A percentile compares a stretch with the other conserved stretches of the same genome.
Conservation (phyloP, 2,888 invertebrate species). For the Zhuqinia jingwanae region DNA sequence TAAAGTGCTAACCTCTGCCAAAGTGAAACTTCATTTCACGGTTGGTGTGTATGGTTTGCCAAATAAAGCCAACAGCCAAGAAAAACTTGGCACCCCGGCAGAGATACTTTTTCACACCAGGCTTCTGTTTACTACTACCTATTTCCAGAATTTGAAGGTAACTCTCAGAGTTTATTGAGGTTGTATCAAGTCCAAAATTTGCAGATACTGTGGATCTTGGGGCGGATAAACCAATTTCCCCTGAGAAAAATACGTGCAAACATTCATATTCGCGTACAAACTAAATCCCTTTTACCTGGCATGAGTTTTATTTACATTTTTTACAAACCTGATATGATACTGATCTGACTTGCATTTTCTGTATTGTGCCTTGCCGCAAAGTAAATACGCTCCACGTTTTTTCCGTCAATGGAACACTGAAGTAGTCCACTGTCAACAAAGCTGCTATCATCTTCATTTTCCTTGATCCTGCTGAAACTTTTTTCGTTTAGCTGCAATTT, state of each 20-base stretch:
- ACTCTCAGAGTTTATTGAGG: background rate
- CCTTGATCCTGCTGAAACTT: background rate
- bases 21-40: slow-evolving; percentile 30
- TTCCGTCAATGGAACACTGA: slow-evolving; percentile 56
- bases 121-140: background rate
- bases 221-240: background rate
- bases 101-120: background rate
- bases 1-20: slow-evolving; percentile 61
- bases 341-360: slow-evolving; percentile 30
- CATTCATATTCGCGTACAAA: too few relatives aligned
- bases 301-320: too few relatives aligned
- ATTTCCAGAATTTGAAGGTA: slow-evolving; percentile 39
- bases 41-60: slow-evolving; percentile 54
- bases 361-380: background rate
- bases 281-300: too few relatives aligned
- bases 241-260: background rate
- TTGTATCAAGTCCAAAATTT: background rate
- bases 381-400: slow-evolving; percentile 33
- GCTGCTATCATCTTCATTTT: background rate
- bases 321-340: slow-evolving; percentile 17
- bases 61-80: slow-evolving; percentile 69
- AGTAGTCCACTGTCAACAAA: slow-evolving; percentile 49
- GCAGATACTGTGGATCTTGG: background rate
- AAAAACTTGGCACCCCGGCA: slow-evolving; percentile 69
- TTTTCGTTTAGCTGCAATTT: slow-evolving; percentile 34